A percentile compares a stretch with the other conserved stretches of the same genome.
Evolutionary conservation across 1,140 invertebrate genomes (phyloP).

Genomic region (Anthonomus grandis): DNA sequence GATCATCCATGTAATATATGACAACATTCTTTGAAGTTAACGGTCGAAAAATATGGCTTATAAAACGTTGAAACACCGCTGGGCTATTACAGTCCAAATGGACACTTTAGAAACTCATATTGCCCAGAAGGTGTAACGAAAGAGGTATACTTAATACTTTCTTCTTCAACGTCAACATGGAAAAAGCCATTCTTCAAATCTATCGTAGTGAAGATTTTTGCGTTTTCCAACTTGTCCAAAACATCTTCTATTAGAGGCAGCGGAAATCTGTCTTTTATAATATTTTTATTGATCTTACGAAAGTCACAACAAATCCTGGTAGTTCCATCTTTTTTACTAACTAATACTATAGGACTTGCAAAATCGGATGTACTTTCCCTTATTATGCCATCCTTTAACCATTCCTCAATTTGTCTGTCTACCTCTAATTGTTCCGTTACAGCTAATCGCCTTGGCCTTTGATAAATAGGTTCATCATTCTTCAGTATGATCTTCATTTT

Average conservation of each 20-base stretch:
- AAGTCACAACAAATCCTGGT: constrained; percentile 54
- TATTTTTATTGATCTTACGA: constrained; percentile 48
- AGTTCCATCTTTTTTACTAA: constrained; percentile 9
- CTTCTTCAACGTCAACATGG: constrained; percentile 35
- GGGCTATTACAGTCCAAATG: constrained; percentile 36
- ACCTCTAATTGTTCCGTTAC: constrained; percentile 31
- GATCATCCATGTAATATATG: constrained; percentile 31
- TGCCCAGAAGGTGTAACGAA: constrained; percentile 37
- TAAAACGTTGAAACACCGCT: constrained; percentile 24
- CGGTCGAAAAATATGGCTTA: constrained; percentile 35
- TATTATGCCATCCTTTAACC: constrained; percentile 31
- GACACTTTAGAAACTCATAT: constrained; percentile 50
- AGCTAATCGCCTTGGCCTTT: constrained; percentile 38
- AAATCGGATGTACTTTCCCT: constrained; percentile 45
- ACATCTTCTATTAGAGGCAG: constrained; percentile 36
- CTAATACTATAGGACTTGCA: constrained; percentile 36
- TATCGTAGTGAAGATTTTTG: constrained; percentile 32
- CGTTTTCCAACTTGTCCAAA: constrained; percentile 28
- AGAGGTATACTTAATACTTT: constrained; percentile 34
- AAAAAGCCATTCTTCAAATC: constrained; percentile 46
- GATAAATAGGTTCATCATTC: constrained; percentile 37
- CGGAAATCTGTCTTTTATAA: constrained; percentile 40
- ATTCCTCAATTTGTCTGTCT: constrained; percentile 31
- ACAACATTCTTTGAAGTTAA: constrained; percentile 32
- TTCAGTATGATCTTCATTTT: constrained; percentile 29